phyloP scores from a whole-genome alignment of 1,140 invertebrate genomes.

The Yoshiicerus persimilis region DNA sequence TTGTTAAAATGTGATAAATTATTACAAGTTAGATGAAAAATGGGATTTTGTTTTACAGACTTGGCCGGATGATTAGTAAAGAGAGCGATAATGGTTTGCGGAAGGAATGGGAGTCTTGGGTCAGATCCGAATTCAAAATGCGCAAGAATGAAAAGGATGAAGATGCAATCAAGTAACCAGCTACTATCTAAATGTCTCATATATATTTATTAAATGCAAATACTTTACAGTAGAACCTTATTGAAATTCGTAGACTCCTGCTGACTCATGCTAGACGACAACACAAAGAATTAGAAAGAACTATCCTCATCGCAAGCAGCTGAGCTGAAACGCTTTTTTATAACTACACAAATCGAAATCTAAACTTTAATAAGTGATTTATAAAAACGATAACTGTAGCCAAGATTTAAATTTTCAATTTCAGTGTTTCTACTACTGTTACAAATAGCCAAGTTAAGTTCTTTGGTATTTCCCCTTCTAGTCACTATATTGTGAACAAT shows the following conservation, averaged over 20 bases:
- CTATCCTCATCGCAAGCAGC: not conserved
- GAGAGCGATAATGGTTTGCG: not conserved
- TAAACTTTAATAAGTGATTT: too few species aligned
- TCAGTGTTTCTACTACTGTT: too few species aligned
- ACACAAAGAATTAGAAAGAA: not conserved
- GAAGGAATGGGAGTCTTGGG: constrained; percentile 24
- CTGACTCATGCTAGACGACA: not conserved
- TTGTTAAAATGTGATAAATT: not conserved
- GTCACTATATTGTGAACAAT: too few species aligned
- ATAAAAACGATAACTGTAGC: too few species aligned
- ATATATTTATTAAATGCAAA: not conserved
- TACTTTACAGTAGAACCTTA: not conserved
- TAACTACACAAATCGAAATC: too few species aligned
- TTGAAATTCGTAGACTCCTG: not conserved
- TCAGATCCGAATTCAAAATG: constrained; percentile 20
- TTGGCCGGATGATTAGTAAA: not conserved
- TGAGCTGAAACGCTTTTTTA: too few species aligned
- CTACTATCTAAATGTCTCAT: not conserved
- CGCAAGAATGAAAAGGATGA: constrained; percentile 15
- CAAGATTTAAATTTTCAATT: too few species aligned
- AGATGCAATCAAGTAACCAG: not conserved
- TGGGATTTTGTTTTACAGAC: not conserved
- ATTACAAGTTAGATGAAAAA: not conserved
- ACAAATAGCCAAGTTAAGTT: too few species aligned
- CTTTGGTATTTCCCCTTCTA: too few species aligned